Evolutionary conservation across 2,888 invertebrate genomes (phyloP), one percentile per base, ranked within the genome.

Genomic region (Dinocampus coccinellae): DNA sequence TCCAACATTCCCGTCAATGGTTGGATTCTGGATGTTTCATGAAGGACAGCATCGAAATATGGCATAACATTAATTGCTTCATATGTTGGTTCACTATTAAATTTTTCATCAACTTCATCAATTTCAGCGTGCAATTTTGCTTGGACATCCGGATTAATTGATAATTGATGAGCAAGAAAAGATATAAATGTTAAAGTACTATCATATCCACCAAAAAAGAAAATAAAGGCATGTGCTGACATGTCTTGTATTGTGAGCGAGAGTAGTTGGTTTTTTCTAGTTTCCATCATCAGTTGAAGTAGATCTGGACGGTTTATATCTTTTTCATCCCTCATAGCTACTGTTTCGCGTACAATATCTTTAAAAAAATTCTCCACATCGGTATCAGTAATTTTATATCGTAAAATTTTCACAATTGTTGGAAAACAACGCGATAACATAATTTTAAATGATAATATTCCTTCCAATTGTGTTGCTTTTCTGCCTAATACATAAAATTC

Each of bases 401-500:
- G 62, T 2, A 73, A 16, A 0, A 70, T 7, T 20, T 42, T 73
- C 0, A 57, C n/a, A 3, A 77, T 11, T 13, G 0, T 20, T 7
- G 78, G 78, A n/a, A 70, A 75, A 13, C 22, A 52, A 24, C 52
- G 42, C 0, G 63, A 3, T 1, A 77, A 34, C 13, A 78, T 24
- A 13, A 78, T 70, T 39, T 83, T 84, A 0, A 82, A 0, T 0
- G 71, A 29, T 0, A 16, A 16, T 0, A 73, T 3, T 6, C 76
- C 76, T 1, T 29, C 64, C 63, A 81, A 79, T 1, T 72, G 70
- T 0, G 78, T 77, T 0, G 77, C 77, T 3, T 79, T 77, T 16
- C 73, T 81, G 2, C 88, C 89, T 76, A 82, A 82, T 1, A 72
- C n/a, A 75, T 88, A 91, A 80, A 92, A 91, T 57, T 90, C 88